A percentile compares a stretch with the other conserved stretches of the same genome.
These are phyloP conservation scores for Drusus annulatus DNA, from an alignment of 1,140 invertebrate genomes.

Conservation along the genomic window DNA sequence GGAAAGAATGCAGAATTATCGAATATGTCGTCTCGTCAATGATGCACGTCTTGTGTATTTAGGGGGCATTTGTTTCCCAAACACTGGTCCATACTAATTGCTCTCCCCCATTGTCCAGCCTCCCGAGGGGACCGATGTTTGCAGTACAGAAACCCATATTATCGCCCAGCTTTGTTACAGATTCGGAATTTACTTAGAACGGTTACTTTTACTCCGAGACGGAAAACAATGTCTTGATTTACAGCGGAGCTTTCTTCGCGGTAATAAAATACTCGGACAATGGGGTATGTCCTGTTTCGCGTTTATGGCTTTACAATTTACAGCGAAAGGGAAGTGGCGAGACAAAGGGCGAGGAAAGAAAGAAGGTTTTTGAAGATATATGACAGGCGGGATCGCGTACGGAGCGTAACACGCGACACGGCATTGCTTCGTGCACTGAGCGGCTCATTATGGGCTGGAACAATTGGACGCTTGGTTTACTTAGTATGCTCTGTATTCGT, in stretches of 20 bases:
- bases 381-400: conserved; percentile 13
- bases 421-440: not conserved
- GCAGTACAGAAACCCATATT: conserved; percentile 20
- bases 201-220: conserved; percentile 1
- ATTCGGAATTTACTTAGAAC: conserved; percentile 20
- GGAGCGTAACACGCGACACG: conserved; percentile 34
- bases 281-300: conserved; percentile 15
- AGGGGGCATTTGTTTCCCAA: conserved; percentile 29
- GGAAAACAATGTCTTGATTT: conserved; percentile 43
- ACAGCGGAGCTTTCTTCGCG: conserved; percentile 37
- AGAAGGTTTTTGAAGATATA: conserved; percentile 37
- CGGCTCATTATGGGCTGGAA: conserved; percentile 9
- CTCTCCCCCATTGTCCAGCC: conserved; percentile 1
- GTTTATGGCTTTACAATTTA: conserved; percentile 49
- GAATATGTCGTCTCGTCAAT: conserved; percentile 16
- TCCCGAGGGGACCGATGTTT: conserved; percentile 19
- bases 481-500: too few relatives aligned
- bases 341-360: conserved; percentile 42
- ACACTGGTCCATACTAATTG: conserved; percentile 37
- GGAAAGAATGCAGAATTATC: conserved; percentile 35
- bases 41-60: conserved; percentile 8
- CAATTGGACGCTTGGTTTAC: not conserved
- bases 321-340: conserved; percentile 45
- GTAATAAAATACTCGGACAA: conserved; percentile 38
- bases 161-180: conserved; percentile 13